These are phyloP conservation scores for Notodonta dromedarius DNA, from an alignment of 2,888 invertebrate genomes.

Conservation along the genomic window DNA sequence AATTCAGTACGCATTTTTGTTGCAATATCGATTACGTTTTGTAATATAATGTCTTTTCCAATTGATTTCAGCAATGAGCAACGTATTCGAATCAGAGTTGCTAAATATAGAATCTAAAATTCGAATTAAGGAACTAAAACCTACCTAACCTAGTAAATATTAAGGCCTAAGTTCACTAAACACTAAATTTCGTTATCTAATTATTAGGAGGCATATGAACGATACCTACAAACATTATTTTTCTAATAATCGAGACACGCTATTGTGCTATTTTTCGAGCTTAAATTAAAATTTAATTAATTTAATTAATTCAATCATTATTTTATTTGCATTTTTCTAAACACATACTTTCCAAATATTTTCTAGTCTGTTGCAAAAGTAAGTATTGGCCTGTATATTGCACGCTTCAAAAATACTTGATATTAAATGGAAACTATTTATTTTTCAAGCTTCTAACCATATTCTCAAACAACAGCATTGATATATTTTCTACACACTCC, in stretches of 20 bases:
- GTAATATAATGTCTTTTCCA: slow-evolving; percentile 37
- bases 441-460: slow-evolving; percentile 11
- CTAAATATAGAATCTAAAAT: slow-evolving; percentile 23
- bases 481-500: slow-evolving; percentile 24
- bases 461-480: slow-evolving; percentile 15
- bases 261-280: neutral
- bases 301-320: neutral
- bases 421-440: no score
- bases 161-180: slow-evolving; percentile 37
- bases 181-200: slow-evolving; percentile 27
- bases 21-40: neutral
- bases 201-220: slow-evolving; percentile 27
- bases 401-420: no score
- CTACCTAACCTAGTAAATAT: slow-evolving; percentile 33
- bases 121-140: slow-evolving; percentile 28
- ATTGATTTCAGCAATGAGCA: slow-evolving; percentile 24
- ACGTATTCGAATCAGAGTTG: slow-evolving; percentile 12
- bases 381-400: no score
- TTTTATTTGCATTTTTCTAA: no score
- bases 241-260: neutral
- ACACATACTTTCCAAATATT: no score
- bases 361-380: no score
- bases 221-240: slow-evolving; percentile 21
- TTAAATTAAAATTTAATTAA: no score
- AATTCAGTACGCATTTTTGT: no score